Percentiles rank a stretch among this genome's conserved stretches.
phyloP scores from a whole-genome alignment of 2,888 invertebrate species.

The Tipula helvola region DNA sequence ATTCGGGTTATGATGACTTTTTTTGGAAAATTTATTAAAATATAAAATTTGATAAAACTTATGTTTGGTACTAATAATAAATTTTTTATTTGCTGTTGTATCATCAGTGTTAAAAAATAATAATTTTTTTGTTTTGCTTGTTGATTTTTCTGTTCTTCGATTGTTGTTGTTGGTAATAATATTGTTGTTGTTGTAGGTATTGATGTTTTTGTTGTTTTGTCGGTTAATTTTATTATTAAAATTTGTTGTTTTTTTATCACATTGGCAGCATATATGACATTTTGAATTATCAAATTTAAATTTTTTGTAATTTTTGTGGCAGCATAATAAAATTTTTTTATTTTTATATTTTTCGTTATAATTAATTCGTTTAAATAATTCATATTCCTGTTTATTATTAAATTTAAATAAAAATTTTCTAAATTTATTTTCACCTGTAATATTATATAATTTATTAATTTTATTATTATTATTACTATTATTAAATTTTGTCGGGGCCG shows the following conservation, averaged over 20 bases:
- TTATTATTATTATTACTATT: not conserved
- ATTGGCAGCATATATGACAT: slow-evolving; percentile 5
- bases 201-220: slow-evolving; percentile 15
- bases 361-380: slow-evolving; percentile 9
- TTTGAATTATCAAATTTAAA: slow-evolving; percentile 6
- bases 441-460: not conserved
- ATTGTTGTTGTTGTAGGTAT: slow-evolving; percentile 18
- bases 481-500: not conserved
- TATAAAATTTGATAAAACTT: not conserved
- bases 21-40: not conserved
- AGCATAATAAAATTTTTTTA: slow-evolving; percentile 5
- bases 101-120: slow-evolving; percentile 17
- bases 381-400: slow-evolving; percentile 6
- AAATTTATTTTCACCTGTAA: slow-evolving; percentile 8
- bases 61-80: slow-evolving; percentile 9
- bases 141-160: not conserved
- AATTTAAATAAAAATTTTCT: slow-evolving; percentile 7
- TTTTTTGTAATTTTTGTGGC: slow-evolving; percentile 6
- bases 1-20: not conserved
- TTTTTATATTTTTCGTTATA: slow-evolving; percentile 5
- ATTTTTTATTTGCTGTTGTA: slow-evolving; percentile 17
- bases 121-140: slow-evolving; percentile 1
- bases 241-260: slow-evolving; percentile 12
- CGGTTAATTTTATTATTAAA: slow-evolving; percentile 16
- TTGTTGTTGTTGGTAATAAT: slow-evolving; percentile 14